Percentiles rank a stretch among this genome's conserved stretches.
Evolutionary conservation across 1,140 invertebrate species (phyloP).

Genomic region (Drosophila serrata): DNA sequence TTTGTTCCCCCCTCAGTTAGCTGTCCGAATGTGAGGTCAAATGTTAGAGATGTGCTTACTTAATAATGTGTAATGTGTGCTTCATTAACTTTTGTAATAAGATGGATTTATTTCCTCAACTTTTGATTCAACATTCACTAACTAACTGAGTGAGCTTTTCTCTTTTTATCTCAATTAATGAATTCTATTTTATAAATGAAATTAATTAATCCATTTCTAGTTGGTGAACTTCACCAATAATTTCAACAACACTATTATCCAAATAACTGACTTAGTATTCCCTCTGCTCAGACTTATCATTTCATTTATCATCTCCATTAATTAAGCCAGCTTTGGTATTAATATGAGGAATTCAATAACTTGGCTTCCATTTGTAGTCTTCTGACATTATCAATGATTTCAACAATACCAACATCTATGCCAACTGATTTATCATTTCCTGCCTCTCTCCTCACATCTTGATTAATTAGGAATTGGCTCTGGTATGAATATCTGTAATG

Average conservation of each 20-base stretch:
- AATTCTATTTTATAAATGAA: neutral
- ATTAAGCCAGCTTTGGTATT: too few species aligned
- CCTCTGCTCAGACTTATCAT: too few species aligned
- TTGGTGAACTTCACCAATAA: neutral
- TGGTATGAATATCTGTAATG: neutral
- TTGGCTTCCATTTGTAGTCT: neutral
- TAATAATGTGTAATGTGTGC: neutral
- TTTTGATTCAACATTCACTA: neutral
- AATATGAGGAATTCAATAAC: too few species aligned
- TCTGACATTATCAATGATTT: too few species aligned
- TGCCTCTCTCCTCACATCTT: too few species aligned
- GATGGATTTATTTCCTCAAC: neutral
- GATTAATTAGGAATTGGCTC: neutral
- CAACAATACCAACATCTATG: neutral
- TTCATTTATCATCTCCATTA: too few species aligned
- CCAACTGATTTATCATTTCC: neutral
- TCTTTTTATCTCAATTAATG: neutral
- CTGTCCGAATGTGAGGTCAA: neutral
- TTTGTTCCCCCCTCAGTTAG: conserved; percentile 3
- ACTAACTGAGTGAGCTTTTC: too few species aligned
- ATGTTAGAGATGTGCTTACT: conserved; percentile 5
- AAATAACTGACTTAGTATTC: neutral
- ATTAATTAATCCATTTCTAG: too few species aligned
- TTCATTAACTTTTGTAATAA: neutral
- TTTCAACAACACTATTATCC: neutral